Conservation (phyloP, 2,888 invertebrate genomes). For the Volucella zonaria region DNA sequence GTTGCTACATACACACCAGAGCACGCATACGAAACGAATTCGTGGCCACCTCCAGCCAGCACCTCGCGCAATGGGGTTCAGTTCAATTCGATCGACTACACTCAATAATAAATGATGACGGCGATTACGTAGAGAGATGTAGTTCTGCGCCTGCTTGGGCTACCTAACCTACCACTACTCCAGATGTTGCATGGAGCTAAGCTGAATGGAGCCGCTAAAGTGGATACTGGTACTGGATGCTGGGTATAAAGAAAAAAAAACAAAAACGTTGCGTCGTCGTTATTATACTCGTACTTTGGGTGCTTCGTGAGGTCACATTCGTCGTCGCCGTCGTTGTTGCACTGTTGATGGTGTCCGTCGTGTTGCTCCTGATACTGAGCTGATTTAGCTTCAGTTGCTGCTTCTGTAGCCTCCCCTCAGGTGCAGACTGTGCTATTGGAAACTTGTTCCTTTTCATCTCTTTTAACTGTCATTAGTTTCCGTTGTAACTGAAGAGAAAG, state of each 20-base stretch:
- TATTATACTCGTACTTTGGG: slow-evolving; percentile 41
- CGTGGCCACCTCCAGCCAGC: slow-evolving; percentile 15
- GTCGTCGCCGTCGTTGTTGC: slow-evolving; percentile 35
- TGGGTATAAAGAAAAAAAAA: slow-evolving; percentile 18
- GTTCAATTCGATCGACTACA: slow-evolving; percentile 73
- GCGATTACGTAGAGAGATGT: slow-evolving; percentile 70
- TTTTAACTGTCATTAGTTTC: slow-evolving; percentile 71
- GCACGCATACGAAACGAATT: slow-evolving; percentile 7
- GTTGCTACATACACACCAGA: slow-evolving; percentile 40
- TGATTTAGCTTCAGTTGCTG: slow-evolving; percentile 31
- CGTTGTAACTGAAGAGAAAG: slow-evolving; percentile 60
- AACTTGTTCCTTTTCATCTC: slow-evolving; percentile 53
- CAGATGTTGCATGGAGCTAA: slow-evolving; percentile 51
- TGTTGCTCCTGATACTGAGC: slow-evolving; percentile 45
- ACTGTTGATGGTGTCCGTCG: slow-evolving; percentile 32
- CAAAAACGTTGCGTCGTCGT: slow-evolving; percentile 51
- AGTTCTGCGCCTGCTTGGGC: slow-evolving; percentile 61
- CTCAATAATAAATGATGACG: slow-evolving; percentile 73
- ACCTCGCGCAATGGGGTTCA: slow-evolving; percentile 67
- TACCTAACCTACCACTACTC: slow-evolving; percentile 37
- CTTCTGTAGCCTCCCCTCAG: slow-evolving; percentile 8
- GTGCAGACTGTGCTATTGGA: slow-evolving; percentile 52
- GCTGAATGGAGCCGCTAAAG: slow-evolving; percentile 46
- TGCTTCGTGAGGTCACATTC: slow-evolving; percentile 73
- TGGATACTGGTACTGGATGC: slow-evolving; percentile 59